Base-by-base conservation (phyloP, 2,113 vertebrate species). In the Sinocyclocheilus grahami region DNA sequence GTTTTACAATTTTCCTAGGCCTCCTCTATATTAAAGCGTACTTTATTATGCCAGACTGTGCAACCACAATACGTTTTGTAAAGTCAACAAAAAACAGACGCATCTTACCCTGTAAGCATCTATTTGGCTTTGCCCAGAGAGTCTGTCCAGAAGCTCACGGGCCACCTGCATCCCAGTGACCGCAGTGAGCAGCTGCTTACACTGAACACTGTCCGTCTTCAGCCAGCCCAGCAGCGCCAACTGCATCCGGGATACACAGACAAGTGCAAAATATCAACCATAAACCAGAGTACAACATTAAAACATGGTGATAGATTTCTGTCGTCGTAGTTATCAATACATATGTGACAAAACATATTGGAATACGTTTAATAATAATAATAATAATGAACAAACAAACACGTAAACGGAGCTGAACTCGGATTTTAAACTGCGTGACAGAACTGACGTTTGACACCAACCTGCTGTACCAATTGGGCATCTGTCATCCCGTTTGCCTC, bases 71-170 rank as follows among this genome's bases (percentile, higher is more conserved):
- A 5, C 4, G 27, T 42, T 27, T 24, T 42, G 5, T 10, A 20
- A 16, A 60, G 33, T 27, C 37, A 12, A 24, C 2, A 72, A 18
- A 30, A 55, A 42, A 82, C 20, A 39, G 6, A 39, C 0, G 5
- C 30, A 94, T 94, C 71, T 86, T 63, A 94, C 95, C 93, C 93
- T 94, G 88, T 90, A 95, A 0, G 86, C 80, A n/a, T 95, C 92
- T 82, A 95, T 90, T 78, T 90, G 69, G 77, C 90, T 89, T 91
- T 93, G 93, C 2, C 93, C 92, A 0, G 93, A 92, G 81, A 95
- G 24, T 48, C 92, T 89, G 79, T 92, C 91, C 30, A 94, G 88
- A 51, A 95, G 84, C 87, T 94, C 92, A 22, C 85, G 88, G 71
- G 89, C 90, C 16, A 95, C 90, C 83, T 91, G 92, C 12, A 92